These are phyloP conservation scores for Calliopum simillimum DNA, from an alignment of 2,888 invertebrate species.

Conservation along the genomic window DNA sequence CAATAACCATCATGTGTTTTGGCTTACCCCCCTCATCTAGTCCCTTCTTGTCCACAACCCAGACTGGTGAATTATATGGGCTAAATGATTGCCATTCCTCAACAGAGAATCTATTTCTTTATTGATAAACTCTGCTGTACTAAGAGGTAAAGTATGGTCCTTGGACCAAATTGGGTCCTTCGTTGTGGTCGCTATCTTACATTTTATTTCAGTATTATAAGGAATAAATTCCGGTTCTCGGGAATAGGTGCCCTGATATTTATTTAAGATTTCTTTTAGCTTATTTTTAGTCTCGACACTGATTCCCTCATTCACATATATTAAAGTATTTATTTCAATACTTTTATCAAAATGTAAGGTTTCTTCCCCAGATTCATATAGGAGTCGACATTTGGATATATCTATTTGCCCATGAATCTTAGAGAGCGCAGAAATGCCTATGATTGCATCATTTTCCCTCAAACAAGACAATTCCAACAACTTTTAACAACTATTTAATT, in stretches of 20 bases:
- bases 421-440: not conserved
- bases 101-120: not conserved
- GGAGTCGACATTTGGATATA: not conserved
- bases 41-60: slow-evolving; percentile 31
- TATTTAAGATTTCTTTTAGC: too few relatives aligned
- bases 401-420: not conserved
- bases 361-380: too few relatives aligned
- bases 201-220: not conserved
- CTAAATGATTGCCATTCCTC: not conserved
- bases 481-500: too few relatives aligned
- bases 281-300: too few relatives aligned
- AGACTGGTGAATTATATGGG: slow-evolving; percentile 31
- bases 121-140: not conserved
- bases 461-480: not conserved
- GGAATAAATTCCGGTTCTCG: too few relatives aligned
- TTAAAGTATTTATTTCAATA: too few relatives aligned
- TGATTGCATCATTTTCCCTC: not conserved
- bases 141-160: not conserved
- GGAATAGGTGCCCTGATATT: too few relatives aligned
- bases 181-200: not conserved
- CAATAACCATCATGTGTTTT: slow-evolving; percentile 11
- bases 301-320: too few relatives aligned
- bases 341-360: too few relatives aligned
- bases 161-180: not conserved
- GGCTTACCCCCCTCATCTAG: slow-evolving; percentile 1